phyloP scores from a whole-genome alignment of 2,113 vertebrate species.

The Irena cyanogastra region DNA sequence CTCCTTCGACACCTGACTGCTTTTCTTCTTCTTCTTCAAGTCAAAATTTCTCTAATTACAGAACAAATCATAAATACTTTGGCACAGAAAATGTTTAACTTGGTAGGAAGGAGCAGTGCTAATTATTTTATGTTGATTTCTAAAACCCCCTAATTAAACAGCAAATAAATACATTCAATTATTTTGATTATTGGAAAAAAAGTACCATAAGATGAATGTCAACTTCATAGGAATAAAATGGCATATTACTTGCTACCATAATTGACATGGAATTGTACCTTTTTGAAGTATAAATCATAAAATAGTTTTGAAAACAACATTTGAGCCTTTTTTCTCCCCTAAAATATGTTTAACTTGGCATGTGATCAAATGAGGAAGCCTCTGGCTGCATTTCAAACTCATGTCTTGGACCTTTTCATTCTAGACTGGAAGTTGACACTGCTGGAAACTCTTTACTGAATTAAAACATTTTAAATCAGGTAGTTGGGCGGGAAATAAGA shows the following conservation, averaged over 20 bases:
- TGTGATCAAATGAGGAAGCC: background rate
- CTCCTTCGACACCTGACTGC: background rate
- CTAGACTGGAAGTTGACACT: background rate
- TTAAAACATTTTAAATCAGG: background rate
- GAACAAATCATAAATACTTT: background rate
- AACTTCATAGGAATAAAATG: background rate
- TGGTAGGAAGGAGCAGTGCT: background rate
- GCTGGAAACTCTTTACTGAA: background rate
- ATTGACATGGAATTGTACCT: background rate
- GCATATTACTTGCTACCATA: background rate
- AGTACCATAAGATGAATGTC: background rate
- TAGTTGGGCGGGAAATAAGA: background rate
- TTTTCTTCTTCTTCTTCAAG: background rate
- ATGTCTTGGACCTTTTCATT: background rate
- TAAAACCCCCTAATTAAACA: background rate
- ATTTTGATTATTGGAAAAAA: background rate
- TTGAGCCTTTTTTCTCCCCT: background rate
- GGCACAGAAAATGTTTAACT: background rate
- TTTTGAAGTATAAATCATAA: background rate
- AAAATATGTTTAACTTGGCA: background rate
- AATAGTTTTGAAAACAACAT: background rate
- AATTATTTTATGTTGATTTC: background rate
- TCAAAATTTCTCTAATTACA: background rate
- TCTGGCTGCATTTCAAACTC: constrained; percentile 27
- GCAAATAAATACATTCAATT: background rate